Evolutionary conservation across 2,888 invertebrate species (phyloP).

Genomic region (Cerastis leucographa): DNA sequence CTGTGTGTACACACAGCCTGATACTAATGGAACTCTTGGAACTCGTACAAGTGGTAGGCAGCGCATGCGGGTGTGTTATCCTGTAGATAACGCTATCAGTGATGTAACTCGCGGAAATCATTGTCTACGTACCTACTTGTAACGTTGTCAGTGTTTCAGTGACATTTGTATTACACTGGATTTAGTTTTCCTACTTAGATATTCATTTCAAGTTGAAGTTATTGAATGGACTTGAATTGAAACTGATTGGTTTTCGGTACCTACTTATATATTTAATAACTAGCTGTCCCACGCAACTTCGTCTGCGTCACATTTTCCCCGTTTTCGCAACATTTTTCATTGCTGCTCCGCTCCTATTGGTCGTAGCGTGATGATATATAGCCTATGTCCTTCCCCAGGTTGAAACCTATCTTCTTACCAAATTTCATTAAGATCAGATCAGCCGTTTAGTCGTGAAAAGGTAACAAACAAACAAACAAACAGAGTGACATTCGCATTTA

Average conservation of each 20-base stretch:
- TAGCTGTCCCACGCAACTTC: too few species aligned
- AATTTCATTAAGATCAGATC: too few species aligned
- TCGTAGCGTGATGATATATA: too few species aligned
- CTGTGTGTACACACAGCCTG: background rate
- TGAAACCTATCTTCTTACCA: too few species aligned
- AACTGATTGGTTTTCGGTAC: background rate
- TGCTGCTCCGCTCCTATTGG: too few species aligned
- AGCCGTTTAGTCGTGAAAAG: too few species aligned
- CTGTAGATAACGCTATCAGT: constrained; percentile 6
- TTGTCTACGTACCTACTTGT: background rate
- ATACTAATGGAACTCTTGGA: too few species aligned
- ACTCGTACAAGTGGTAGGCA: background rate
- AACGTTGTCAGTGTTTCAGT: background rate
- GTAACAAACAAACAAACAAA: too few species aligned
- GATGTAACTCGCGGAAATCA: constrained; percentile 30
- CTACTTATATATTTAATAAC: background rate
- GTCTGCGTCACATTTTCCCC: too few species aligned
- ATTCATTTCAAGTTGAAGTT: background rate
- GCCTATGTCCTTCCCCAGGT: too few species aligned
- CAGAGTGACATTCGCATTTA: too few species aligned
- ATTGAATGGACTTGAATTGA: background rate
- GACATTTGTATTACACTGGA: background rate
- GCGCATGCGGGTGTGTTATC: constrained; percentile 33
- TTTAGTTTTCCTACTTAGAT: background rate
- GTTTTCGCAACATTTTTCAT: too few species aligned